These are phyloP conservation scores for Scolopax mira DNA, from an alignment of 2,113 vertebrate species.

Conservation along the genomic window DNA sequence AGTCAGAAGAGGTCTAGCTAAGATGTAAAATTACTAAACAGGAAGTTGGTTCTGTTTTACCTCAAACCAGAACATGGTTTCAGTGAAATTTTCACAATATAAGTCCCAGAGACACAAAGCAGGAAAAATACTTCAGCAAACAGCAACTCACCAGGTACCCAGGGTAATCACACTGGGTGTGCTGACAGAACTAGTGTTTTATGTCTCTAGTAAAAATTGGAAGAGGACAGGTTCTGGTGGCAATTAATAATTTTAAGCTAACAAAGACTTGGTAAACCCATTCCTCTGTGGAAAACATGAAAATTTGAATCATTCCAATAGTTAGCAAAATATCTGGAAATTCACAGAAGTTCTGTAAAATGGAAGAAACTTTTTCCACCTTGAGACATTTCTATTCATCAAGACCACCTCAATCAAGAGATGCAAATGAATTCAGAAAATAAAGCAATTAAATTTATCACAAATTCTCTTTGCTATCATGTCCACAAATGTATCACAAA, in stretches of 20 bases:
- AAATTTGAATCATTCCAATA: neutral
- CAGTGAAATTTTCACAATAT: neutral
- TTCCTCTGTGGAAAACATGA: neutral
- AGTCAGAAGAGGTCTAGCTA: no score
- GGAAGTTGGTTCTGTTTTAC: no score
- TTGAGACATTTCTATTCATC: neutral
- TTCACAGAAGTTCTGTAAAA: neutral
- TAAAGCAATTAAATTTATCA: neutral
- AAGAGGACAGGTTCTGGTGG: neutral
- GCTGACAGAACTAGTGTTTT: neutral
- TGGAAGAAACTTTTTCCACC: neutral
- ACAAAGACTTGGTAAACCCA: neutral
- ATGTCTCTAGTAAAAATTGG: neutral
- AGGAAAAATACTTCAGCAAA: neutral
- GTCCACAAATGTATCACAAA: neutral
- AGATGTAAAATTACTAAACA: no score
- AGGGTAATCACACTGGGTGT: neutral
- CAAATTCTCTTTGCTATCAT: neutral
- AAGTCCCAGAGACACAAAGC: neutral
- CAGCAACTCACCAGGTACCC: neutral
- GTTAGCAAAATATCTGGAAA: neutral
- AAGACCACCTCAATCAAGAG: neutral
- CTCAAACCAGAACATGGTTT: neutral
- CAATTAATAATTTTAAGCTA: neutral
- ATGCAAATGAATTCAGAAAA: neutral